Percentiles rank a stretch among this genome's conserved stretches.
Conservation (phyloP, 2,797 vertebrate species). For the Pseudomugil gertrudae region DNA sequence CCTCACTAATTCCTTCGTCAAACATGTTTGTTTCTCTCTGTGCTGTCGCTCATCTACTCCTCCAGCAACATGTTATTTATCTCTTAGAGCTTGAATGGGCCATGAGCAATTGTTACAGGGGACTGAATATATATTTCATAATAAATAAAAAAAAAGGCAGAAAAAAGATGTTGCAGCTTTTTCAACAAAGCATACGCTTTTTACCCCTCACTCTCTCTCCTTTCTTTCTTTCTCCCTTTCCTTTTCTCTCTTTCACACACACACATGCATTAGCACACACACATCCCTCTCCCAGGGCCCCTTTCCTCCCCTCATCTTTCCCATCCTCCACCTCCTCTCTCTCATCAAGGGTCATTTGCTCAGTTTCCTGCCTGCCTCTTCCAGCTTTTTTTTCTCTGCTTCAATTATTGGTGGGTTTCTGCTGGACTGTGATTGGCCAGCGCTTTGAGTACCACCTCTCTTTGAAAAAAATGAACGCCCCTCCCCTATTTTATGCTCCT, state of each 20-base stretch:
- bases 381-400: constrained; percentile 25
- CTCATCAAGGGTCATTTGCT: constrained; percentile 79
- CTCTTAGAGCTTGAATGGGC: constrained; percentile 39
- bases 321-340: constrained; percentile 58
- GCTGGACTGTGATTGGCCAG: constrained; percentile 54
- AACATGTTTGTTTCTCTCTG: constrained; percentile 3
- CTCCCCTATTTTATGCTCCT: constrained; percentile 32
- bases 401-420: constrained; percentile 58
- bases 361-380: constrained; percentile 66
- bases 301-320: constrained; percentile 42
- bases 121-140: constrained; percentile 42
- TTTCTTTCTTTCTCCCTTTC: background rate
- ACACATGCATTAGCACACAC: constrained; percentile 14
- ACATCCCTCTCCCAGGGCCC: constrained; percentile 50
- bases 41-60: constrained; percentile 32
- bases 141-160: constrained; percentile 34
- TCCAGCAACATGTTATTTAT: constrained; percentile 17
- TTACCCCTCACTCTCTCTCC: too few species aligned
- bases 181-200: constrained; percentile 13
- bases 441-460: constrained; percentile 27
- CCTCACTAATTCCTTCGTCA: constrained; percentile 21
- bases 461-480: constrained; percentile 3
- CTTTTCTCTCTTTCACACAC: background rate
- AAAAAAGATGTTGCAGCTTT: constrained; percentile 38
- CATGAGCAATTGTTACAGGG: constrained; percentile 25